phyloP scores from a whole-genome alignment of 2,888 invertebrate species.

The Nephrotoma flavescens region DNA sequence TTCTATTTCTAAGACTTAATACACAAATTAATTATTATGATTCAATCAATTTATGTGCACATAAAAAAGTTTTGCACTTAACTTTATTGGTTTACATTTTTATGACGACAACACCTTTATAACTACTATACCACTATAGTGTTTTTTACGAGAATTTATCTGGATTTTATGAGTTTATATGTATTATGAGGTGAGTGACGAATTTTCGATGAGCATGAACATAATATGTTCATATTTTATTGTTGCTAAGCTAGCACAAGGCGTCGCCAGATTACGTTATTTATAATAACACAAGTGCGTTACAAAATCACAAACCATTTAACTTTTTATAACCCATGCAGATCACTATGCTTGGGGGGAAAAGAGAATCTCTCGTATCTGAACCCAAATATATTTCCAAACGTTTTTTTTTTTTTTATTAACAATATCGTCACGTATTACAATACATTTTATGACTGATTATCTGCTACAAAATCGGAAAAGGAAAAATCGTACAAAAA shows the following conservation, averaged over 20 bases:
- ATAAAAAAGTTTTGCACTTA: not conserved
- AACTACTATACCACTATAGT: not conserved
- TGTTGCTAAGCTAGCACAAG: not conserved
- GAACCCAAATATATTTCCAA: not conserved
- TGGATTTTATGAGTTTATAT: too few relatives aligned
- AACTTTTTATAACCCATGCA: too few relatives aligned
- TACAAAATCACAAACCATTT: too few relatives aligned
- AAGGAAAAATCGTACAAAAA: not conserved
- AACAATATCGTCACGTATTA: not conserved
- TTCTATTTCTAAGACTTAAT: not conserved
- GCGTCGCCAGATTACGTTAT: too few relatives aligned
- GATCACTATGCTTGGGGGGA: not conserved
- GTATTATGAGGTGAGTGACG: not conserved
- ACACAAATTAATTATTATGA: not conserved
- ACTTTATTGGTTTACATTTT: not conserved
- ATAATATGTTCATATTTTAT: not conserved
- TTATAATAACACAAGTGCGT: too few relatives aligned
- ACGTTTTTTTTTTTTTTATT: not conserved
- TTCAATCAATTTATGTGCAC: not conserved
- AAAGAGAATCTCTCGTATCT: not conserved
- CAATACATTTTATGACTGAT: not conserved
- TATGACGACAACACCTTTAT: not conserved
- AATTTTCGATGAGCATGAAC: not conserved
- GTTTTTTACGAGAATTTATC: not conserved
- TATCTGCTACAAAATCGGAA: not conserved